Evolutionary conservation across 2,888 invertebrate genomes (phyloP), one percentile per base, ranked within the genome.

Genomic region (Cryptus armator): DNA sequence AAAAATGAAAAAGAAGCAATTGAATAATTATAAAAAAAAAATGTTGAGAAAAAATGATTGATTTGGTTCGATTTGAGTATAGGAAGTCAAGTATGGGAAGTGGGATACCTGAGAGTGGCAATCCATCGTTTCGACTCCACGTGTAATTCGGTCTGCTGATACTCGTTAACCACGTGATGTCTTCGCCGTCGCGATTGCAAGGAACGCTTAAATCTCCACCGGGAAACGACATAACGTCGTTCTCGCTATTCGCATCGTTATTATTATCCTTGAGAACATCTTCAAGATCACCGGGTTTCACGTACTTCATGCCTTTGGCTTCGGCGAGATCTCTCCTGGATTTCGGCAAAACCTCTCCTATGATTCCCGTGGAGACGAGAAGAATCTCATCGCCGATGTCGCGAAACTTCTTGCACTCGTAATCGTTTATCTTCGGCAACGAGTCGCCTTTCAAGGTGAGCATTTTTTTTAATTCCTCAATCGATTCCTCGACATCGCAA

Each of bases 121-220:
- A 76, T 48, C 88, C 88, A 72, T 91, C 91, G 10, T 88, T 86
- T 62, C 91, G 88, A 37, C 72, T 87, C 91, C 91, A 92, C 19
- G 89, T 89, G 53, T 91, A 92, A 87, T 90, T 91, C 12, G 90
- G 89, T 64, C 87, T 86, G 78, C 85, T 89, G 43, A 89, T 88
- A 51, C 89, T 90, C 68, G 90, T 88, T 48, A 90, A 84, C 89
- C 90, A 89, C 12, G 88, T 88, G 64, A 90, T 85, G 53, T 90
- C 90, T 32, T 90, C 89, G 3, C 86, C 87, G 24, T 90, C 89
- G 48, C 84, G 89, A 87, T 89, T 90, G 75, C 91, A 92, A 0
- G 91, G 92, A 68, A 92, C 81, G 74, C 89, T 89, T n/a, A 92
- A 86, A 82, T 90, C 90, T 68, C 88, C 87, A 44, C 91, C 92